Evolutionary conservation across 1,140 invertebrate species (phyloP).

Genomic region (Oscheius sp.): DNA sequence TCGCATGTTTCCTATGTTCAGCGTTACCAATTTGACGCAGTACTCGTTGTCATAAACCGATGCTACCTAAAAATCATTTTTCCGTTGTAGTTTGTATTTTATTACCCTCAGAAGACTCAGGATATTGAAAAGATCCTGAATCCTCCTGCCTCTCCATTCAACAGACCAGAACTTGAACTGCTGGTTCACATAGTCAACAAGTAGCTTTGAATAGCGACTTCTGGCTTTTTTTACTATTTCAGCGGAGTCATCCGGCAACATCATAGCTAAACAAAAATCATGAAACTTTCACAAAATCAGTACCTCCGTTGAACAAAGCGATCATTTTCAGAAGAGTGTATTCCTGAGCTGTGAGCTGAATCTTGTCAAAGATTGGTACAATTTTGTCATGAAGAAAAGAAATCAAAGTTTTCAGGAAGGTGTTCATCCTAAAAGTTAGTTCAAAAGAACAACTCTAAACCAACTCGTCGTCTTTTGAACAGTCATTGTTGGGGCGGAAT

Average conservation of each 20-base stretch:
- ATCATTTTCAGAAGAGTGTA: conserved; percentile 8
- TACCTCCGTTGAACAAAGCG: not conserved
- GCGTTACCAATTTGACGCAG: not conserved
- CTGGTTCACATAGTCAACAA: not conserved
- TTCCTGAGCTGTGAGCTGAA: not conserved
- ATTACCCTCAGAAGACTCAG: not conserved
- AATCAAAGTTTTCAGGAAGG: not conserved
- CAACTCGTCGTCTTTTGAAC: not conserved
- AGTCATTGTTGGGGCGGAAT: not conserved
- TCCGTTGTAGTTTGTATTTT: not conserved
- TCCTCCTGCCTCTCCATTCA: not conserved
- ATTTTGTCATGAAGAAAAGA: not conserved
- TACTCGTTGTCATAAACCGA: not conserved
- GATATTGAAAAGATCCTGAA: not conserved
- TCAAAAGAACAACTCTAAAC: not conserved
- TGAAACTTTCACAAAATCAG: not conserved
- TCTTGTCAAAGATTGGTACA: not conserved
- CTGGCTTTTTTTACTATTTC: not conserved
- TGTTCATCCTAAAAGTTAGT: not conserved
- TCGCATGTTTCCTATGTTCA: not conserved
- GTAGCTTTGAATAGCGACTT: not conserved
- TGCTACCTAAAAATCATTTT: not conserved
- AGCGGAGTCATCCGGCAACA: not conserved
- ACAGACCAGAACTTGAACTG: not conserved
- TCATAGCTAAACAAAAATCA: not conserved